Base-by-base conservation (phyloP, 2,113 vertebrate species). In the Sceloporus undulatus region DNA sequence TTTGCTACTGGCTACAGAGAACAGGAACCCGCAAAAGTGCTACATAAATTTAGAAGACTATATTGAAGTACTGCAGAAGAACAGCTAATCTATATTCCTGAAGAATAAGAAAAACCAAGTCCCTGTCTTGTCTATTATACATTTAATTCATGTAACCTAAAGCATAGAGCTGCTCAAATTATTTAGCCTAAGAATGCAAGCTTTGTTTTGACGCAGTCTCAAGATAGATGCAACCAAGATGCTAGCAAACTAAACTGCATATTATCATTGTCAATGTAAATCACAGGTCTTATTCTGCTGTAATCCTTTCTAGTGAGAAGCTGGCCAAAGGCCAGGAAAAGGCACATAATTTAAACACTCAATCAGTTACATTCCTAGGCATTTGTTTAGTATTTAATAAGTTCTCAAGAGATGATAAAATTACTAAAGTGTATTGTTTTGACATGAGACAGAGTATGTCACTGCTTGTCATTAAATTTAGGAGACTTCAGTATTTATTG, bases 351-450 rank as follows among this genome's bases (percentile, higher is more conserved):
- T 95, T 95, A 94, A 97, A 95, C 95, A 96, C 91, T 96, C 94
- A 88, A 95, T 96, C 94, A 90, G 92, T 96, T 96, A 96, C 90
- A 91, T 90, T 95, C 91, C 85, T 87, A 96, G 92, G 91, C 94
- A 95, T 94, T 94, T 96, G 91, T 95, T 97, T 95, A 94, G 94
- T 90, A 85, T 94, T 97, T 96, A 97, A 96, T 97, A 96, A 94
- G 84, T 92, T 94, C 96, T 96, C 95, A 40, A 94, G 96, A 93
- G 96, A 97, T 73, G 76, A 87, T 93, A 92, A 96, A 96, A 96
- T 96, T 95, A 96, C 94, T 95, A 93, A 95, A 96, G 94, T 56
- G 88, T 93, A 95, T 95, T 97, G 96, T 96, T 97, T 92, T 95
- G 93, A 96, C 90, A 91, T 92, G 93, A 96, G 92, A 94, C 95